These are phyloP conservation scores for Oscheius sp. DNA, from an alignment of 2,888 invertebrate genomes.

Conservation along the genomic window DNA sequence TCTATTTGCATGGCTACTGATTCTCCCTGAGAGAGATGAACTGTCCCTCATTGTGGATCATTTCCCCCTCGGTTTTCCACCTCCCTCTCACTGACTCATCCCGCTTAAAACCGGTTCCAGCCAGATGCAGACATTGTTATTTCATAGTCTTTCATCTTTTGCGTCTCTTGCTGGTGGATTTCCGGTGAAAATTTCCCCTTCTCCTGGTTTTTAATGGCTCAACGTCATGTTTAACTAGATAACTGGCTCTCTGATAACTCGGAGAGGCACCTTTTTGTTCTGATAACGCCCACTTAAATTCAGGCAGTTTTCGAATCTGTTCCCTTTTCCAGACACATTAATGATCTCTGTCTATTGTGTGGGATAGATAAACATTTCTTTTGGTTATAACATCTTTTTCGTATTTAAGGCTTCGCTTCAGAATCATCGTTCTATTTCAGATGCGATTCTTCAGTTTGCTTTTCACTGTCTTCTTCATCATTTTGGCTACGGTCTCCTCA, in stretches of 20 bases:
- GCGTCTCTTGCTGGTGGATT: neutral
- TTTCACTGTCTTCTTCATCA: conserved; percentile 39
- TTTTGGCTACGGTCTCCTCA: conserved; percentile 40
- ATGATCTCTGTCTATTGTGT: neutral
- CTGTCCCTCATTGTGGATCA: neutral
- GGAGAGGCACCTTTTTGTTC: neutral
- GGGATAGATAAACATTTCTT: neutral
- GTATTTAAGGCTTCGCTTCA: neutral
- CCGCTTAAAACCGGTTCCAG: neutral
- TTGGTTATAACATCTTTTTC: neutral
- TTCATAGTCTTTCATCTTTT: neutral
- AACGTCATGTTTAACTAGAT: no score
- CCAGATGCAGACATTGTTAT: neutral
- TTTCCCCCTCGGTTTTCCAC: neutral
- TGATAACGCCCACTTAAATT: neutral
- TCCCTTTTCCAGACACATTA: neutral
- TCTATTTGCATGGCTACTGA: neutral
- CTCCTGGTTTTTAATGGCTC: no score
- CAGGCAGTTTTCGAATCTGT: neutral
- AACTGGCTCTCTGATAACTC: neutral
- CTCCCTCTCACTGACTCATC: neutral
- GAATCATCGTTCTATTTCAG: neutral
- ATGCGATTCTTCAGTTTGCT: conserved; percentile 47
- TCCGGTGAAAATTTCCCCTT: neutral
- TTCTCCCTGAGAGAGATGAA: neutral